A percentile compares a stretch with the other conserved stretches of the same genome.
Evolutionary conservation across 2,888 invertebrate genomes (phyloP).

Genomic region (Matsumyia berberina): DNA sequence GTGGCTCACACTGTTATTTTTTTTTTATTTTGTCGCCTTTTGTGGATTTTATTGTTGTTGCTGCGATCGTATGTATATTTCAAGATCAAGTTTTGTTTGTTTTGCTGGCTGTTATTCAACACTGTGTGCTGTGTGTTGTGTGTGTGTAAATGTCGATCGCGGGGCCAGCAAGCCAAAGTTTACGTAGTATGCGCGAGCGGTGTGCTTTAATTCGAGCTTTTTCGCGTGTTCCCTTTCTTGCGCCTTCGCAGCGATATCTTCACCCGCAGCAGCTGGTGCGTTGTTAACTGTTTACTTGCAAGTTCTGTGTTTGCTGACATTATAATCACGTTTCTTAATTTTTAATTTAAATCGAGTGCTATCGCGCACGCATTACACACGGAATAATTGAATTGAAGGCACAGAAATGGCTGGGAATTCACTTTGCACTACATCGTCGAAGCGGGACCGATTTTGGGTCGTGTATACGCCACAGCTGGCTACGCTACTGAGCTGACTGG

Average conservation of each 20-base stretch:
- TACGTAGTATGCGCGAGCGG: conserved; percentile 3
- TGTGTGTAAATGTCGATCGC: conserved; percentile 52
- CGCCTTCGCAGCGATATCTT: conserved; percentile 68
- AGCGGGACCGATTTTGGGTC: conserved; percentile 22
- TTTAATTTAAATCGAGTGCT: conserved; percentile 26
- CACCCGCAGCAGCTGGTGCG: conserved; percentile 67
- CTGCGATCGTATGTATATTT: conserved; percentile 49
- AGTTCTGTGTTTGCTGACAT: conserved; percentile 65
- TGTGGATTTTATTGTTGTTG: conserved; percentile 21
- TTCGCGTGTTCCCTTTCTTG: conserved; percentile 70
- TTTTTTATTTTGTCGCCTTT: conserved; percentile 20
- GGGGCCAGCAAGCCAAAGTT: background rate
- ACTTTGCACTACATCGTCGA: conserved; percentile 48
- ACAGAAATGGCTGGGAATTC: conserved; percentile 1
- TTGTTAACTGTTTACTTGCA: conserved; percentile 71
- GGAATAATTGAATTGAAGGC: background rate
- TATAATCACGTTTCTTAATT: conserved; percentile 57
- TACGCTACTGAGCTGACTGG: conserved; percentile 60
- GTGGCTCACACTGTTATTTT: conserved; percentile 27
- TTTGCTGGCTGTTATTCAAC: conserved; percentile 70
- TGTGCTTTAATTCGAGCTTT: conserved; percentile 65
- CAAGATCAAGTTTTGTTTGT: conserved; percentile 74
- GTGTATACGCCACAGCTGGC: conserved; percentile 57
- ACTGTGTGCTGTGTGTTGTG: conserved; percentile 23
- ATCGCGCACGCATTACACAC: conserved; percentile 13